Evolutionary conservation across 30 jellyfish, hydroid and myxozoan species (phyloP).

Genomic region (Cassiopea xamachana): DNA sequence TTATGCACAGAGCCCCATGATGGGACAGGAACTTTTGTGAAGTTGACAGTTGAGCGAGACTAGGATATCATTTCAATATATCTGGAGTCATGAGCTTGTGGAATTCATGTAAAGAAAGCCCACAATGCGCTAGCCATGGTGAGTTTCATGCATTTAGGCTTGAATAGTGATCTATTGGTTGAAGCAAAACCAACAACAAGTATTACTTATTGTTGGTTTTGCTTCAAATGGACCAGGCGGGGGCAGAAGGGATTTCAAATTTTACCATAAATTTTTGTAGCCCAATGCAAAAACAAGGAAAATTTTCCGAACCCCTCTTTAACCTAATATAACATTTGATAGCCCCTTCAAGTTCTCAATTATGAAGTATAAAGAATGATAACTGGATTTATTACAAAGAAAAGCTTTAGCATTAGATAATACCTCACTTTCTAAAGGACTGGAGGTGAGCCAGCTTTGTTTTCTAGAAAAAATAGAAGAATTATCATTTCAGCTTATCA

Average conservation of each 20-base stretch:
- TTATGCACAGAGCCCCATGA: too few relatives aligned
- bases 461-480: not conserved
- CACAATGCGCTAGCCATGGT: too few relatives aligned
- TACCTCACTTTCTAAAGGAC: constrained; percentile 31
- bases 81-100: too few relatives aligned
- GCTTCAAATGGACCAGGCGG: constrained; percentile 3
- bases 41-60: too few relatives aligned
- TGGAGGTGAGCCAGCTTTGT: constrained; percentile 26
- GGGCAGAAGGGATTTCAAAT: constrained; percentile 6
- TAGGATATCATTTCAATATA: too few relatives aligned
- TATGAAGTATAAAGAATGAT: not conserved
- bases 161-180: too few relatives aligned
- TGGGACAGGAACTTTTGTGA: too few relatives aligned
- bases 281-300: constrained; percentile 23
- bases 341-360: constrained; percentile 22
- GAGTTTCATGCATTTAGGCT: too few relatives aligned
- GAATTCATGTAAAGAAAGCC: too few relatives aligned
- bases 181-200: too few relatives aligned
- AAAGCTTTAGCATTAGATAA: not conserved
- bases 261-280: constrained; percentile 2
- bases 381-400: not conserved
- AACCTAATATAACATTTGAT: constrained; percentile 1
- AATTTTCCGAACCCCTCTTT: constrained; percentile 20
- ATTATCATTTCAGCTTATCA: not conserved
- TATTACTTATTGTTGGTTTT: too few relatives aligned